These are phyloP conservation scores for Catocala sponsa DNA, from an alignment of 2,888 invertebrate genomes.

Conservation along the genomic window DNA sequence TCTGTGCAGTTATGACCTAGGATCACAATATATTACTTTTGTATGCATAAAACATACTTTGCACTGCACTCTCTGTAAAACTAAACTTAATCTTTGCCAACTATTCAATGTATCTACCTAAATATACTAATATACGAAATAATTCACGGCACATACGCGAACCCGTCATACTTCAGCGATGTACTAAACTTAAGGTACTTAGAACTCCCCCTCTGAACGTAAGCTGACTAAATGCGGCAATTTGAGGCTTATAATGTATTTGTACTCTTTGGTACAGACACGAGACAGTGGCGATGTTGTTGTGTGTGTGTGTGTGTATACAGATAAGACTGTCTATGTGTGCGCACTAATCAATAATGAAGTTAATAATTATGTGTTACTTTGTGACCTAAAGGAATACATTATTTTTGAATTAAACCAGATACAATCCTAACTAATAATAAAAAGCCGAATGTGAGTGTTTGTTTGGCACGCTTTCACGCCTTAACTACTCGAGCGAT, in stretches of 20 bases:
- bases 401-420: no score
- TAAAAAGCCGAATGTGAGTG: no score
- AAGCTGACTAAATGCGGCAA: conserved; percentile 20
- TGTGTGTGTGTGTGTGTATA: no score
- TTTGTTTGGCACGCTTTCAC: no score
- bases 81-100: conserved; percentile 26
- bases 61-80: background rate
- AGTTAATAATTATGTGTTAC: no score
- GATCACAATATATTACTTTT: no score
- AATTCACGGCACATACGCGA: conserved; percentile 27
- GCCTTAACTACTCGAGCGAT: no score
- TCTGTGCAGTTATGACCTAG: no score
- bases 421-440: no score
- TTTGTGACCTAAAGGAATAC: no score
- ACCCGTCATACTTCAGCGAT: conserved; percentile 31
- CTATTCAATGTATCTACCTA: conserved; percentile 23
- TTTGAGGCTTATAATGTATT: conserved; percentile 21
- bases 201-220: background rate
- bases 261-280: background rate
- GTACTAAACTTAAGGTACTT: conserved; percentile 38
- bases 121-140: conserved; percentile 30
- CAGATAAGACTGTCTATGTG: no score
- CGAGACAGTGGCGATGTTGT: background rate
- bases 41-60: background rate
- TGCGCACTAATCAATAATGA: no score